Evolutionary conservation across 2,888 invertebrate species (phyloP), one percentile per base, ranked within the genome.

Genomic region (Cepaea hortensis): DNA sequence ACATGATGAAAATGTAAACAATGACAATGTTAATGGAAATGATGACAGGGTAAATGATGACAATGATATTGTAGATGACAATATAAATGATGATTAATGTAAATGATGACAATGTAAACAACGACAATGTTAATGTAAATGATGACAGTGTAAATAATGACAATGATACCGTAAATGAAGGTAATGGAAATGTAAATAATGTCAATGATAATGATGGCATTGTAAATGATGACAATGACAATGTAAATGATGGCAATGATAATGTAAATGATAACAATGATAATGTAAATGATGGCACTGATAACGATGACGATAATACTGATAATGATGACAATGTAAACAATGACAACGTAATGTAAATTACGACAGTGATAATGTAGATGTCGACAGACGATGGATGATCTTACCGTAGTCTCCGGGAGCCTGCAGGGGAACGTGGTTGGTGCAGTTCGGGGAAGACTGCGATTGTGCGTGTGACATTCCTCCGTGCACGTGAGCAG

Each of bases 401-500:
- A 18, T 48, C 83, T 79, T 75, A 83, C 79, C 80, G 23, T 76
- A 87, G 87, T 89, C 84, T 84, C 89, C 89, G 86, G 88, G 85
- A 6, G 88, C 81, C 77, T 89, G 89, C 18, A 84, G 87, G 18
- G 90, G 88, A 11, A 85, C 90, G 81, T 91, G 91, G 89, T 90
- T 92, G 88, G 89, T 90, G 88, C 91, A 91, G 84, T 88, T 88
- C 70, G 90, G 88, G 48, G 89, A 88, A 68, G 91, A 91, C 86
- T 91, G 90, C 70, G 92, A 91, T 72, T 90, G 90, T 95, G 95
- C 93, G 95, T 95, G 91, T 95, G 96, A 89, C 95, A 95, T 88
- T 95, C 96, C 90, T 95, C 95, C 90, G 96, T 96, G 92, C 95
- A 95, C 87, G 95, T 95, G 91, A 94, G 95, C 91, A 93, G 94